Percentiles rank a stretch among this genome's conserved stretches.
These are phyloP conservation scores for Oxygymnocypris stewartii DNA, from an alignment of 2,113 vertebrate species.

Conservation along the genomic window DNA sequence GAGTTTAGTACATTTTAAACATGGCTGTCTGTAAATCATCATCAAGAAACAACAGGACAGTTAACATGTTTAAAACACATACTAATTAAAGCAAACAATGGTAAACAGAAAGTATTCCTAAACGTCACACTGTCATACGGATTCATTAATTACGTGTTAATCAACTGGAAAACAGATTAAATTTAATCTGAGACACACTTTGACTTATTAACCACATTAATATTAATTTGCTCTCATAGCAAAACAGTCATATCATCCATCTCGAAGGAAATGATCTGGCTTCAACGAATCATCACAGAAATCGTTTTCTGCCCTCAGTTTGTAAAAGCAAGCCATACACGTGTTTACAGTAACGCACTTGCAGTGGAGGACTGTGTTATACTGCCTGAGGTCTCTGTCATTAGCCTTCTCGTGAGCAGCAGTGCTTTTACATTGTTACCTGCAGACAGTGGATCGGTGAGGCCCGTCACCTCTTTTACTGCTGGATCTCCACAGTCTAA, in stretches of 20 bases:
- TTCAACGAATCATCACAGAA: neutral
- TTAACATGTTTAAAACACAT: neutral
- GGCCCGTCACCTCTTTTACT: neutral
- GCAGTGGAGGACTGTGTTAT: neutral
- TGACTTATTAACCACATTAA: too few species aligned
- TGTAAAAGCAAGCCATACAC: neutral
- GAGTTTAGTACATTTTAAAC: too few species aligned
- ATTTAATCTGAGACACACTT: neutral
- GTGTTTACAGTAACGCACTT: neutral
- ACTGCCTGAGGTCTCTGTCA: neutral
- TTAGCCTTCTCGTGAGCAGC: neutral
- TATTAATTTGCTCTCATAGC: too few species aligned
- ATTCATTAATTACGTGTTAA: neutral
- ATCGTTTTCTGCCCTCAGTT: neutral
- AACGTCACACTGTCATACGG: neutral
- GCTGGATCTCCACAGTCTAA: constrained; percentile 20
- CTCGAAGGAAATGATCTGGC: too few species aligned
- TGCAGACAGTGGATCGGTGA: too few species aligned
- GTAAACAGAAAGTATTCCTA: neutral
- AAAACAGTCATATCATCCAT: too few species aligned
- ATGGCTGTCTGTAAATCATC: neutral
- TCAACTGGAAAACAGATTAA: neutral
- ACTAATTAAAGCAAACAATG: neutral
- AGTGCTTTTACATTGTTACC: constrained; percentile 14
- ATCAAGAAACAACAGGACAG: neutral